Percentiles rank a stretch among this genome's conserved stretches.
phyloP scores from a whole-genome alignment of 2,797 vertebrate genomes.

The Tragopan temminckii region DNA sequence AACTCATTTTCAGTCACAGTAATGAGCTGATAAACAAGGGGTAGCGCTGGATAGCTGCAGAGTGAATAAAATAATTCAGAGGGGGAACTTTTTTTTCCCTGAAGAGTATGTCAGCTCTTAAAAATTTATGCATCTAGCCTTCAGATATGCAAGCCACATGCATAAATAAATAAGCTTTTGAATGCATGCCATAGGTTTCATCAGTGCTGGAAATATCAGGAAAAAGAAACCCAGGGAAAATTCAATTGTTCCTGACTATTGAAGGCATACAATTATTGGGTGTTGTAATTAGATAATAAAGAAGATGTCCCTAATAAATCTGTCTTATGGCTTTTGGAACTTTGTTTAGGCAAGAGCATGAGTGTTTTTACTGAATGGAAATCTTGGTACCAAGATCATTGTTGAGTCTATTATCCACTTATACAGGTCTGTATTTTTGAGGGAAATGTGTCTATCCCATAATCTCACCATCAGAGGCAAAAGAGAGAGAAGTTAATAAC shows the following conservation, averaged over 20 bases:
- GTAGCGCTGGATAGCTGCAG: conserved; percentile 40
- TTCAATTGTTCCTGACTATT: conserved; percentile 28
- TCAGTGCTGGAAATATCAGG: not conserved
- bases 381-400: not conserved
- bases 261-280: conserved; percentile 42
- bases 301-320: conserved; percentile 40
- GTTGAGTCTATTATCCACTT: not conserved
- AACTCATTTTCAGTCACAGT: conserved; percentile 71
- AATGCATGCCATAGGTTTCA: conserved; percentile 8
- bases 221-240: not conserved
- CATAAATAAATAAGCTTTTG: conserved; percentile 73
- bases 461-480: not conserved
- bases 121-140: conserved; percentile 71
- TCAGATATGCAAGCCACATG: conserved; percentile 69
- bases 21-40: conserved; percentile 72
- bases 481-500: not conserved
- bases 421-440: not conserved
- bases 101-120: conserved; percentile 61
- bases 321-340: conserved; percentile 5
- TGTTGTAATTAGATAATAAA: conserved; percentile 63
- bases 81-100: conserved; percentile 11
- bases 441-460: not conserved
- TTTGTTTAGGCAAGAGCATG: not conserved
- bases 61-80: conserved; percentile 61
- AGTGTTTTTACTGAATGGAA: not conserved